Base-by-base conservation (phyloP, 2,113 vertebrate genomes). In the Amazona guildingii region DNA sequence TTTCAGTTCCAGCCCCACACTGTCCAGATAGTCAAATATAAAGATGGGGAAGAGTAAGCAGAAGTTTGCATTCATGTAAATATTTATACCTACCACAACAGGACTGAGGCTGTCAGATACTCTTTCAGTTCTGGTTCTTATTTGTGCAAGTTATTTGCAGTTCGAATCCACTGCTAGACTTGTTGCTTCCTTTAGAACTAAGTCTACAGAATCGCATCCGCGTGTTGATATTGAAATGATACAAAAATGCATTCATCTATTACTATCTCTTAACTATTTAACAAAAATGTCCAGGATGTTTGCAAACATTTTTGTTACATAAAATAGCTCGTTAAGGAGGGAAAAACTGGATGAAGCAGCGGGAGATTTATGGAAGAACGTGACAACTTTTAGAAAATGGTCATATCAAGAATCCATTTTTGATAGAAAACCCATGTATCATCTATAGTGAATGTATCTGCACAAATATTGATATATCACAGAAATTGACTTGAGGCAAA, bases 391-490 rank as follows among this genome's bases (percentile, higher is more conserved):
- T 74, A 74, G 51, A 61, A 62, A 89, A 77, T 17, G 6, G 17
- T 87, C 48, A 57, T 49, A 84, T 44, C n/a, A 73, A 80, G 79
- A 92, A 82, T 76, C 49, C 13, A 33, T 75, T 90, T 82, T 85
- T 91, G 92, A 92, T 89, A 80, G 86, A 87, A 92, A 91, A 91
- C 25, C 11, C 28, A 74, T 92, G 67, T 87, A 83, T 83, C 59
- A 92, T 88, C 79, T 79, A 46, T 31, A 90, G 24, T 10, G 2
- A 20, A 67, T 76, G 5, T 64, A 95, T 84, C 74, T 95, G 48
- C 67, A 74, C 68, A 95, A 95, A 91, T 86, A 88, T 85, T 88
- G 91, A 88, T 94, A 78, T 89, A 82, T 92, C 70, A 89, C 25
- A 76, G 68, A 44, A 96, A 92, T 20, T 66, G 8, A 92, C 88